phyloP scores from a whole-genome alignment of 1,140 invertebrate species.

The Notospermus geniculatus region DNA sequence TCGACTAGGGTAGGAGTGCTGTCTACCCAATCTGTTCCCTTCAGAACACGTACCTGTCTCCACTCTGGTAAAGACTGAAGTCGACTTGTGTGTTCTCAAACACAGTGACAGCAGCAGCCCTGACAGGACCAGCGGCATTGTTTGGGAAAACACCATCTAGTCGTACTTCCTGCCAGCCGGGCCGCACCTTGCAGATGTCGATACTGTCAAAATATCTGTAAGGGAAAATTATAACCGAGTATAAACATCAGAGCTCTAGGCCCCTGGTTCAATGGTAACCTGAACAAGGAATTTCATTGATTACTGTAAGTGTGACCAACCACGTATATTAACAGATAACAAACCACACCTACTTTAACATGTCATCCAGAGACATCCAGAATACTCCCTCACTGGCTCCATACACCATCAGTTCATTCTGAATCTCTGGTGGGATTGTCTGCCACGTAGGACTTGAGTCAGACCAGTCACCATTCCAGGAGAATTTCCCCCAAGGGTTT shows the following conservation, averaged over 20 bases:
- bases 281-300: no score
- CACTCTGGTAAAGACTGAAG: slow-evolving; percentile 94
- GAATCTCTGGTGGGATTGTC: slow-evolving; percentile 64
- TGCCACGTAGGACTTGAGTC: slow-evolving; percentile 81
- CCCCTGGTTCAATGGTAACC: no score
- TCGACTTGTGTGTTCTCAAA: slow-evolving; percentile 94
- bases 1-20: no score
- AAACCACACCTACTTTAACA: slow-evolving; percentile 69
- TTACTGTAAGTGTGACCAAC: no score
- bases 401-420: slow-evolving; percentile 74
- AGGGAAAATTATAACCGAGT: no score
- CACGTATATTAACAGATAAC: no score
- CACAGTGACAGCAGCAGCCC: slow-evolving; percentile 59
- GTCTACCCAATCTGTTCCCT: no score
- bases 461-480: slow-evolving; percentile 96
- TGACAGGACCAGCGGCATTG: slow-evolving; percentile 37
- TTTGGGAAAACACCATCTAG: slow-evolving; percentile 72
- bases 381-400: slow-evolving; percentile 87
- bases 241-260: no score
- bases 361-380: slow-evolving; percentile 96
- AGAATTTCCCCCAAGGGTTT: slow-evolving; percentile 98
- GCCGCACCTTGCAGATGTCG: slow-evolving; percentile 94
- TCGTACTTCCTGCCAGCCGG: slow-evolving; percentile 88
- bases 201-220: slow-evolving; percentile 94
- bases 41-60: slow-evolving; percentile 80